Evolutionary conservation across 2,888 invertebrate genomes (phyloP), one percentile per base, ranked within the genome.

Genomic region (Cosmorhoe ocellata): DNA sequence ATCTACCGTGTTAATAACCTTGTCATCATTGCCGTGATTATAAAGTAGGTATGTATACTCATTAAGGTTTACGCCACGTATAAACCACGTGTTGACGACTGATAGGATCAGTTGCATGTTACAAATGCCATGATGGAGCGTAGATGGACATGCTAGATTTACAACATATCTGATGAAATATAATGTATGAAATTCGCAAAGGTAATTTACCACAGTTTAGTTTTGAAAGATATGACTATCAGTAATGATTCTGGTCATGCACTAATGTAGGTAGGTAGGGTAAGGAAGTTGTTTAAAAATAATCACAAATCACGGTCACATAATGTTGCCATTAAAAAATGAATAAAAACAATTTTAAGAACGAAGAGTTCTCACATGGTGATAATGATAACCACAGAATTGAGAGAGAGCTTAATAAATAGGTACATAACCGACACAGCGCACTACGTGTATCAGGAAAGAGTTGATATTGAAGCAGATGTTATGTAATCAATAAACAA

Each of bases 51-150:
- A 30, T 2, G 31, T 37, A 22, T 38, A 50, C 55, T 39, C 47
- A 48, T 46, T 22, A 11, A 8, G 27, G 22, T 26, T 54, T 47
- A 38, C 34, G 31, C 27, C 33, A 51, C 39, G 43, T 39, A 47
- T 13, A 26, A 28, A 42, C 44, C 56, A 54, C 56, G 44, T 55
- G 55, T 42, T 34, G 40, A 31, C 31, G 13, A 34, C 36, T 51
- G 54, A 58, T 58, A 58, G 36, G 37, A 58, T 55, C 51, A 18
- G 39, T 59, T 46, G 52, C 59, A 49, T 59, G 58, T 36, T 37
- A 27, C 34, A 28, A 55, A 50, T 52, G 49, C 31, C 37, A 39
- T 43, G 47, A 34, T 30, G 13, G 28, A 33, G 24, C 36, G 14
- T 32, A 48, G 49, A 44, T 50, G 28, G 34, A 37, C 13, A 45